Evolutionary conservation across 1,140 invertebrate genomes (phyloP).

Genomic region (Zaprionus lachaisei): DNA sequence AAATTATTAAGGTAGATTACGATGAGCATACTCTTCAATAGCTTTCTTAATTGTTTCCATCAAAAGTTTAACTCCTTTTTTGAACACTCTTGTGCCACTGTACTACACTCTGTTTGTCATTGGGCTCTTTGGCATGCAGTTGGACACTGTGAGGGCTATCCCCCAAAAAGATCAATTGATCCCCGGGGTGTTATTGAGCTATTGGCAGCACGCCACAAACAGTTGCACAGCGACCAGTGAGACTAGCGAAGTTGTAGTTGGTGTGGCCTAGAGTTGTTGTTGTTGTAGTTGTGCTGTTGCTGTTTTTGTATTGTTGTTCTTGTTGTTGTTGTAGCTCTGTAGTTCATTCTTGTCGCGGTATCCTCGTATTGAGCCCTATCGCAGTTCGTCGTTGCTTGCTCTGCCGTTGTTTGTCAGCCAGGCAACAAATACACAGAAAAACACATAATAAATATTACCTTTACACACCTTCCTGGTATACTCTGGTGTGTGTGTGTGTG

Average conservation of each 20-base stretch:
- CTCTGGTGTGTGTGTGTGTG: not conserved
- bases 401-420: slow-evolving; percentile 61
- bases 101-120: slow-evolving; percentile 19
- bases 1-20: no score
- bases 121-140: slow-evolving; percentile 16
- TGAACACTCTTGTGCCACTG: not conserved
- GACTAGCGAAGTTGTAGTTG: not conserved
- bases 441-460: slow-evolving; percentile 78
- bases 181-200: slow-evolving; percentile 79
- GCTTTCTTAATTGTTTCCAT: no score
- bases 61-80: not conserved
- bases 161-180: slow-evolving; percentile 77
- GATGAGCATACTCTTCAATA: not conserved
- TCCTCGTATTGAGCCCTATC: slow-evolving; percentile 24
- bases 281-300: not conserved
- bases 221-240: not conserved
- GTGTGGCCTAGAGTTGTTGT: not conserved
- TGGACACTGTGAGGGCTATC: slow-evolving; percentile 48
- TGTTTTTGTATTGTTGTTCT: not conserved
- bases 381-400: slow-evolving; percentile 14
- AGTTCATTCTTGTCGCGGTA: slow-evolving; percentile 31
- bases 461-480: slow-evolving; percentile 56
- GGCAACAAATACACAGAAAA: slow-evolving; percentile 33
- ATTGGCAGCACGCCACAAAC: slow-evolving; percentile 69
- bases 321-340: not conserved